Conservation (phyloP, 2,113 vertebrate species). For the Chionis minor region DNA sequence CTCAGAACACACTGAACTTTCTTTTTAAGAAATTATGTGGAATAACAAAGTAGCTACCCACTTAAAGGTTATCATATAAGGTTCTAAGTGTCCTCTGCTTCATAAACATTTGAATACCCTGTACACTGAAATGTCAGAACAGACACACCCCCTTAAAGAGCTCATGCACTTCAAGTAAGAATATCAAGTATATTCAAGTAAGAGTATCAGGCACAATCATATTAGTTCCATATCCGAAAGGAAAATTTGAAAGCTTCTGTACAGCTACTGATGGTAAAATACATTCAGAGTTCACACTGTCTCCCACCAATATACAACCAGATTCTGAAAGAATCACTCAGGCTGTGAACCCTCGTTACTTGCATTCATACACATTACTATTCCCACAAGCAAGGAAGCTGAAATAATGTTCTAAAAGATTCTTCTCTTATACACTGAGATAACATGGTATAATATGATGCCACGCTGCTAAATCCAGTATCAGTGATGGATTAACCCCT, state of each 20-base stretch:
- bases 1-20: not conserved
- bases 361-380: not conserved
- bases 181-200: not conserved
- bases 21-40: not conserved
- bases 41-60: not conserved
- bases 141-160: not conserved
- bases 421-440: not conserved
- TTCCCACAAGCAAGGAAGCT: not conserved
- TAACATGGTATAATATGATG: not conserved
- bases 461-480: not conserved
- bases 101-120: not conserved
- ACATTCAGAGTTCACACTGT: not conserved
- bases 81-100: not conserved
- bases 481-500: not conserved
- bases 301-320: not conserved
- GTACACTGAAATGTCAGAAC: not conserved
- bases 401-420: not conserved
- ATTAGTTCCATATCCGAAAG: not conserved
- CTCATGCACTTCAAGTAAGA: not conserved
- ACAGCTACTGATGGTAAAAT: not conserved
- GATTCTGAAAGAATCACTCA: not conserved
- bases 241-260: not conserved
- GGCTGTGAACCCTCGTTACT: not conserved
- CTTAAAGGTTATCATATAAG: not conserved
- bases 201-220: not conserved